Evolutionary conservation across 2,797 vertebrate species (phyloP).

Genomic region (Epinephelus malabaricus): DNA sequence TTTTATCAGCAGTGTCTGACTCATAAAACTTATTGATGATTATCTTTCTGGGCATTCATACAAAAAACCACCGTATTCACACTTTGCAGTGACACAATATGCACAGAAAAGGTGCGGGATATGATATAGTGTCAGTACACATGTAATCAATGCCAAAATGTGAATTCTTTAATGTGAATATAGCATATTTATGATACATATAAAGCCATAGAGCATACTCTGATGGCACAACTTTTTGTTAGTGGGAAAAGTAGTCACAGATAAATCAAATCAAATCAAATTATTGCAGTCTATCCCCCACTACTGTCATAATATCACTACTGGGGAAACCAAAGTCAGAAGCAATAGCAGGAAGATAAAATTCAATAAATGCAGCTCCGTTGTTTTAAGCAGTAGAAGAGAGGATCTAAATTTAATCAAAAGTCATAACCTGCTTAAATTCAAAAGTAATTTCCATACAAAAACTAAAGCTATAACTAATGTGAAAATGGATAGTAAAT

Average conservation of each 20-base stretch:
- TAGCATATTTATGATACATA: background rate
- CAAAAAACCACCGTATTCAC: background rate
- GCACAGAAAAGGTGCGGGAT: background rate
- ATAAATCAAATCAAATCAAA: background rate
- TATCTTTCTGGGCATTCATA: conserved; percentile 10
- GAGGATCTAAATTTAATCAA: conserved; percentile 7
- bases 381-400: background rate
- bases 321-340: background rate
- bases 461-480: background rate
- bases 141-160: background rate
- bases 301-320: background rate
- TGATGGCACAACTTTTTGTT: background rate
- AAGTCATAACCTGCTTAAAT: background rate
- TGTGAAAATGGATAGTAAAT: background rate
- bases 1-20: conserved; percentile 23
- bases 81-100: conserved; percentile 3
- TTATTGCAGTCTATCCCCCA: background rate
- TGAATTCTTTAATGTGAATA: background rate
- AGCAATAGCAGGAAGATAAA: background rate
- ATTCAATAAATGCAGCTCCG: background rate
- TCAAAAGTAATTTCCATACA: background rate
- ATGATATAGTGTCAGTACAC: background rate
- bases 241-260: background rate
- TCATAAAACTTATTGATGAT: conserved; percentile 35
- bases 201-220: background rate